Percentiles rank a stretch among this genome's conserved stretches.
Conservation (phyloP, 2,113 vertebrate genomes). For the Hippocampus guttulatus region DNA sequence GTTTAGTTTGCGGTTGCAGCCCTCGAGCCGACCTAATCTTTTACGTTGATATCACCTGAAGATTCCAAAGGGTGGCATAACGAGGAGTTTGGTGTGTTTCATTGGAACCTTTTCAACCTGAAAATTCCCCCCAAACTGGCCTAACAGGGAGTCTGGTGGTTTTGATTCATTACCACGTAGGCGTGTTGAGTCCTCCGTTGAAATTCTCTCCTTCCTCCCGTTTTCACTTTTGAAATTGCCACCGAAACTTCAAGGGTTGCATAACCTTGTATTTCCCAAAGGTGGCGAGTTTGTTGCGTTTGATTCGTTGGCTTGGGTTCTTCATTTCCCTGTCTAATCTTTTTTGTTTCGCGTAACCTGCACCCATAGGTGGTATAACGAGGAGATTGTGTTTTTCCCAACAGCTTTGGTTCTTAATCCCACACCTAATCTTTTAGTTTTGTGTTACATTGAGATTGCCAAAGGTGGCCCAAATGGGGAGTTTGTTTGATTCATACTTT, state of each 20-base stretch:
- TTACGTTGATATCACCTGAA: not conserved
- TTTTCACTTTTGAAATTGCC: not conserved
- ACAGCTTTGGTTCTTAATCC: not conserved
- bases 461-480: no score
- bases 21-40: not conserved
- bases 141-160: not conserved
- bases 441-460: no score
- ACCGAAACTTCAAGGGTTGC: not conserved
- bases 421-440: not conserved
- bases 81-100: not conserved
- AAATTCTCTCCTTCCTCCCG: slow-evolving; percentile 19
- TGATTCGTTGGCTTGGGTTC: not conserved
- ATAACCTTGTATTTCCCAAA: not conserved
- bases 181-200: slow-evolving; percentile 48
- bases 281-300: not conserved
- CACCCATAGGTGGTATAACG: not conserved
- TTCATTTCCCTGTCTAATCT: not conserved
- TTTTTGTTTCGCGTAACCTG: not conserved
- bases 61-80: not conserved
- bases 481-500: no score
- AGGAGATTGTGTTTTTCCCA: not conserved
- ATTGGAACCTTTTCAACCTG: not conserved
- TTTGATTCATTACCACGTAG: not conserved
- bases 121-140: not conserved
- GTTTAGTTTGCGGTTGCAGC: not conserved